These are phyloP conservation scores for Rosalia funebris DNA, from an alignment of 2,888 invertebrate species.

Conservation along the genomic window DNA sequence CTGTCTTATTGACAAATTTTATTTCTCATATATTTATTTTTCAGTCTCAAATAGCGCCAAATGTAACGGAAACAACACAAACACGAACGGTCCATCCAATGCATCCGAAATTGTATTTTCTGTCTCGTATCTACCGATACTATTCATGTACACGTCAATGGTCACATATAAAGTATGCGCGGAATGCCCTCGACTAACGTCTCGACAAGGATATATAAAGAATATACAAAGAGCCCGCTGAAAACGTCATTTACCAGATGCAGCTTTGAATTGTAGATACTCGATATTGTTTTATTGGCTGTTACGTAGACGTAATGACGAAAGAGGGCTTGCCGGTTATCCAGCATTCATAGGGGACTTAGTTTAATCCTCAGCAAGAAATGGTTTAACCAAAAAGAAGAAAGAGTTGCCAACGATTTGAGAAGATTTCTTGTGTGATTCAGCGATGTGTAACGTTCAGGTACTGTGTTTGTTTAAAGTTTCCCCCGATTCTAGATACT, in stretches of 20 bases:
- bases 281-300: constrained; percentile 28
- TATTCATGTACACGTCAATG: not conserved
- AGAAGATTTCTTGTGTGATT: too few relatives aligned
- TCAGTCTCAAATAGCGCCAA: not conserved
- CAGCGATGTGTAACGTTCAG: too few relatives aligned
- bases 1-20: too few relatives aligned
- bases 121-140: not conserved
- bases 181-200: too few relatives aligned
- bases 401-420: too few relatives aligned
- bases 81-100: not conserved
- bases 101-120: not conserved
- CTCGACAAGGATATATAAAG: too few relatives aligned
- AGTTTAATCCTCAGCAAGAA: too few relatives aligned
- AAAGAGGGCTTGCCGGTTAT: not conserved
- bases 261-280: not conserved
- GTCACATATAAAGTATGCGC: not conserved
- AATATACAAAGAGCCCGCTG: too few relatives aligned
- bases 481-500: too few relatives aligned
- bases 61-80: not conserved
- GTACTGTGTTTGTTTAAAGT: too few relatives aligned
- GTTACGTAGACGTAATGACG: not conserved
- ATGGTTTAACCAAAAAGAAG: too few relatives aligned
- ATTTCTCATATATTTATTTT: not conserved
- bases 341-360: too few relatives aligned
- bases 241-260: not conserved